Evolutionary conservation across 2,888 invertebrate genomes (phyloP), one percentile per base, ranked within the genome.

Genomic region (Idaea straminata): DNA sequence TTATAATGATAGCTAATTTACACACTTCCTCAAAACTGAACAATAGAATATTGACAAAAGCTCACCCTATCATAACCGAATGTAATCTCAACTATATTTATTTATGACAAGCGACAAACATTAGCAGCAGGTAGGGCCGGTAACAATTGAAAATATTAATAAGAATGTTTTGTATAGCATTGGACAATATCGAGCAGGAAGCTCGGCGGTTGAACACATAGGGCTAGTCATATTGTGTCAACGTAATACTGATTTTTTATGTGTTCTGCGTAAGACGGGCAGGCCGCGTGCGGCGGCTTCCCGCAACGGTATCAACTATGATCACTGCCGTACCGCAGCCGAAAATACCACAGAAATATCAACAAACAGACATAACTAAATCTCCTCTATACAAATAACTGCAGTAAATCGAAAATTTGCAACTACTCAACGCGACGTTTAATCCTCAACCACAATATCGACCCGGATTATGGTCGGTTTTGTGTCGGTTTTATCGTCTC

Each of bases 401-500:
- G 83, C 86, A 88, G 85, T 79, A 75, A 83, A 82, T 83, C 88
- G 88, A 84, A 86, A 85, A 84, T 82, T 85, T 80, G 81, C 81
- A 83, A 85, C 87, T 87, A 89, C 87, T 84, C 86, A 82, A 83
- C 82, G 81, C 86, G 83, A 83, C 82, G 81, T 85, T 82, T 84
- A 87, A 89, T 85, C 86, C 84, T 76, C 77, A 72, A 74, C 86
- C 87, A 87, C 87, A 87, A 86, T 82, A 84, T 86, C 83, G 88
- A 80, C 83, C 81, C 77, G 85, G 89, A 89, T 91, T 89, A 89
- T 84, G 88, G 80, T 76, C 80, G 81, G 84, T 87, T 87, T 88
- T 90, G 86, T 87, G 80, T 80, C 81, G 81, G 81, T 83, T 85
- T 74, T 86, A 86, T 85, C 82, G 87, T 83, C 72, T 84, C 79